A percentile compares a stretch with the other conserved stretches of the same genome.
phyloP scores from a whole-genome alignment of 1,140 invertebrate genomes.

The Calosoma granatense region DNA sequence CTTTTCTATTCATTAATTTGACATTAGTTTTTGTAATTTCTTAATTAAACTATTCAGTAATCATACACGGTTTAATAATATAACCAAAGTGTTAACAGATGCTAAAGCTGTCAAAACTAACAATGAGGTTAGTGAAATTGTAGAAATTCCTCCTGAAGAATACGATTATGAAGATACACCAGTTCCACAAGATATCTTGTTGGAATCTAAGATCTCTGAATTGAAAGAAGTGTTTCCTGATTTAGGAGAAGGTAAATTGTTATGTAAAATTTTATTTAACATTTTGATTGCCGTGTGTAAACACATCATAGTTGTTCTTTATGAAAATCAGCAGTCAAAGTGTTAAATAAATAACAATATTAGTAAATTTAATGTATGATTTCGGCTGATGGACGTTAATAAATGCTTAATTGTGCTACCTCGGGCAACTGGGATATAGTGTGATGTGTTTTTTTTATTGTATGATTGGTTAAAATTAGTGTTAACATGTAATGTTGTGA shows the following conservation, averaged over 20 bases:
- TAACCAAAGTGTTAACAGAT: conserved; percentile 12
- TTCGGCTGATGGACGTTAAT: not conserved
- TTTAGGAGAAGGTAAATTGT: conserved; percentile 60
- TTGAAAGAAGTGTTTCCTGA: conserved; percentile 73
- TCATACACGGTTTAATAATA: too few species aligned
- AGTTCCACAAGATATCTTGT: conserved; percentile 35
- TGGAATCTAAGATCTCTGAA: conserved; percentile 51
- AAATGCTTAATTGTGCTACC: too few species aligned
- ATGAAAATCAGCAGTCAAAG: not conserved
- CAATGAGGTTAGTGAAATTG: conserved; percentile 18
- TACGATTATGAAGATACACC: conserved; percentile 17
- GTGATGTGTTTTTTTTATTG: not conserved
- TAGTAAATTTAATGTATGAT: not conserved
- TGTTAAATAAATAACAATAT: too few species aligned
- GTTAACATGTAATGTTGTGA: too few species aligned
- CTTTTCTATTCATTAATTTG: conserved; percentile 30
- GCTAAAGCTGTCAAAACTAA: conserved; percentile 30
- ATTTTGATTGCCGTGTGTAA: not conserved
- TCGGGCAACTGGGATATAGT: too few species aligned
- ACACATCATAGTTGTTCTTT: not conserved
- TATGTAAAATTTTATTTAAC: conserved; percentile 35
- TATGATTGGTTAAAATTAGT: not conserved
- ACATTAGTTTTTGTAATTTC: too few species aligned
- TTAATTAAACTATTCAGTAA: too few species aligned
- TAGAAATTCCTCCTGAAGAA: conserved; percentile 8